Conservation (phyloP, 2,888 invertebrate species). For the Syrista parreyssii region DNA sequence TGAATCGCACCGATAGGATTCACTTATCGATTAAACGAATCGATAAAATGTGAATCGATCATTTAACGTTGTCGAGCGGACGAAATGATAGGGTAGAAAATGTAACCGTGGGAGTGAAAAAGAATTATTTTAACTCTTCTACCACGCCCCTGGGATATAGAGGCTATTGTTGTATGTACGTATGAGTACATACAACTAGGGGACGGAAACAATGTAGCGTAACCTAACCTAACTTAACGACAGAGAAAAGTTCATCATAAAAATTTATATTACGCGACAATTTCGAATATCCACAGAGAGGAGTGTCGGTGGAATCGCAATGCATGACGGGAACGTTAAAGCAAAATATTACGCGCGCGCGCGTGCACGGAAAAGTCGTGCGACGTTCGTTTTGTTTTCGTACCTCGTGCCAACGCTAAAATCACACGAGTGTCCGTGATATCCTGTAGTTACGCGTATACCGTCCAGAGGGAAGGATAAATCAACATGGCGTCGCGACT, state of each 20-base stretch:
- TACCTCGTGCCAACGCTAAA: neutral
- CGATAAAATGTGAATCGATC: neutral
- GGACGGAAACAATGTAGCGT: neutral
- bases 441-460: neutral
- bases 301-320: neutral
- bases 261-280: neutral
- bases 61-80: neutral
- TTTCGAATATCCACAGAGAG: neutral
- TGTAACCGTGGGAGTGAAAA: neutral
- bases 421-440: neutral
- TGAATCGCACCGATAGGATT: neutral
- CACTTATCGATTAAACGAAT: neutral
- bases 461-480: neutral
- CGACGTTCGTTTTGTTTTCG: neutral
- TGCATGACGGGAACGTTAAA: neutral
- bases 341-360: neutral
- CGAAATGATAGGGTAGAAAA: neutral
- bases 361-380: neutral
- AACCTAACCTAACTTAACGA: neutral
- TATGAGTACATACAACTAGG: neutral
- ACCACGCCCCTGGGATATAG: neutral
- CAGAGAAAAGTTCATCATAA: neutral
- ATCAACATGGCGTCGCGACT: neutral
- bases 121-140: neutral
- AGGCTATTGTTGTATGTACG: neutral